phyloP scores from a whole-genome alignment of 2,888 invertebrate genomes.

The Rosalia funebris region DNA sequence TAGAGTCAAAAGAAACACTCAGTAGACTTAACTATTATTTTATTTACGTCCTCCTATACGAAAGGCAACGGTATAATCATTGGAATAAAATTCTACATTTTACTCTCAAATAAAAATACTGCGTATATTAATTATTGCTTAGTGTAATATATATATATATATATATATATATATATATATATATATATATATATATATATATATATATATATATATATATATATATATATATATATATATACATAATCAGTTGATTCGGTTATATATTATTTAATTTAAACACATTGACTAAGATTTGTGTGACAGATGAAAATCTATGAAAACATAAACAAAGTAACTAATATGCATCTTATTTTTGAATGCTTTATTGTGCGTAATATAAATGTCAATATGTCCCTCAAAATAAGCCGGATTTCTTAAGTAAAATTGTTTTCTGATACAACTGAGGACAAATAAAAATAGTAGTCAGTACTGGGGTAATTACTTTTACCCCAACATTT shows the following conservation, averaged over 20 bases:
- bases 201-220: too few relatives aligned
- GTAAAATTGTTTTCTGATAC: not conserved
- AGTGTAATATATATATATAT: not conserved
- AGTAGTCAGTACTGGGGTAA: not conserved
- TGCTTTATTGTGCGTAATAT: not conserved
- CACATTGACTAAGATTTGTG: constrained; percentile 1
- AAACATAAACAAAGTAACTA: not conserved
- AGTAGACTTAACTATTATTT: constrained; percentile 4
- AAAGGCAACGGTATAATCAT: not conserved
- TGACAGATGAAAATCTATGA: not conserved
- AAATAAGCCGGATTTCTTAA: not conserved
- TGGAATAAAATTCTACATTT: not conserved
- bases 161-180: not conserved
- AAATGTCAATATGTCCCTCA: not conserved
- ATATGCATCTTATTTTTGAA: constrained; percentile 1
- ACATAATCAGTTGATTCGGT: not conserved
- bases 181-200: too few relatives aligned
- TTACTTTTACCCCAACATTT: not conserved
- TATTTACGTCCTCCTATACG: not conserved
- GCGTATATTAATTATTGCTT: constrained; percentile 4
- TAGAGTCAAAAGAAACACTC: constrained; percentile 3
- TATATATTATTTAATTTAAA: not conserved
- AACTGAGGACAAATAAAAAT: not conserved
- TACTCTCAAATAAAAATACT: not conserved
- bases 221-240: too few relatives aligned